Evolutionary conservation across 2,888 invertebrate species (phyloP).

Genomic region (Himalopsyche tibetana): DNA sequence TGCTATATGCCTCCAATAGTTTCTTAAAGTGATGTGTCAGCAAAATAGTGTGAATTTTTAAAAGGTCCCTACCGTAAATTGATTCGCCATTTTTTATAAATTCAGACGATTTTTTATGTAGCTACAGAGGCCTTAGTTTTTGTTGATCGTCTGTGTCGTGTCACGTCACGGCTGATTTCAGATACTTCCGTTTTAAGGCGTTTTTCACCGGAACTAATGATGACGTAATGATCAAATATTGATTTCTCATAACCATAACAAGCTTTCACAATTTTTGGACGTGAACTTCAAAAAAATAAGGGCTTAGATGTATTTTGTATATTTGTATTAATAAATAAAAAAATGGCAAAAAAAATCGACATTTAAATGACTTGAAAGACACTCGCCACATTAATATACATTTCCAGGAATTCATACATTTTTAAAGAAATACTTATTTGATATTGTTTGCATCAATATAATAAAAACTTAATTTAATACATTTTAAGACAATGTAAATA

Average conservation of each 20-base stretch:
- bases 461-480: no score
- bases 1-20: no score
- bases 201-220: constrained; percentile 56
- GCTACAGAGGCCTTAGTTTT: constrained; percentile 37
- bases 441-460: no score
- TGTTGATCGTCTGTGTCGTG: neutral
- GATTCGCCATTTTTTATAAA: neutral
- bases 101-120: neutral
- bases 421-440: no score
- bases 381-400: no score
- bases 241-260: constrained; percentile 57
- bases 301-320: neutral
- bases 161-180: constrained; percentile 47
- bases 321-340: no score
- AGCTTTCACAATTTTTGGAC: constrained; percentile 47
- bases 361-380: no score
- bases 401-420: no score
- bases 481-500: no score
- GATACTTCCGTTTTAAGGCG: constrained; percentile 50
- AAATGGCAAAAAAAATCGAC: no score
- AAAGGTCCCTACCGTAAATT: neutral
- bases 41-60: neutral
- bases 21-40: neutral
- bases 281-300: neutral
- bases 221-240: constrained; percentile 56